Evolutionary conservation across 1,140 invertebrate genomes (phyloP), one percentile per base, ranked within the genome.

Genomic region (Atta colombica): DNA sequence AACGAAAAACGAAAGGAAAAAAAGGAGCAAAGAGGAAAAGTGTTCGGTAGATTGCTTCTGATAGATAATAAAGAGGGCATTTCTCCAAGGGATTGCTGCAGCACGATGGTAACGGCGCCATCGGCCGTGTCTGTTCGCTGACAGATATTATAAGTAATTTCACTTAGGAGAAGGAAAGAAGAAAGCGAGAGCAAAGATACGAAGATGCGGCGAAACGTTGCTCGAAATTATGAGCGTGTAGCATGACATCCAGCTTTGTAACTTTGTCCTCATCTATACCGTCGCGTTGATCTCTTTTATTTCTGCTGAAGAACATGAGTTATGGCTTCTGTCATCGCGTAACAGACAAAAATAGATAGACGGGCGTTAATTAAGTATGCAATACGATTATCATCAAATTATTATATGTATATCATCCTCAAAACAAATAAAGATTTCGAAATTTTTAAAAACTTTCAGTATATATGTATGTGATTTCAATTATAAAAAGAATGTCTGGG

Each of bases 31-130:
- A 84, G 74, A 63, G 68, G 88, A 84, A 78, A 85, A 75, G 89
- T 77, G 91, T 77, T 80, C 77, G 55, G 84, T 90, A 90, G 88
- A 93, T 93, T 93, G 90, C 85, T 91, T 92, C 87, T 90, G 91
- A 93, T 93, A 92, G 93, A 94, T 92, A 94, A 93, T 93, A 93
- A 93, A 93, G 88, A 89, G 88, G 78, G 72, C 88, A 91, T 93
- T 93, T 92, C 91, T 91, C 88, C 82, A 85, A 87, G 92, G 90
- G 86, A 92, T 91, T 87, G 87, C 77, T 87, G 86, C 74, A 84
- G 87, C 68, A 78, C 63, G 77, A 89, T 72, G 60, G 89, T 88
- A 85, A 87, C 81, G 66, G 49, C 72, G 63, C 85, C 81, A 84
- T 63, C 85, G 58, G 63, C 68, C 82, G 89, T 89, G 89, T 92